These are phyloP conservation scores for Pelodytes ibericus DNA, from an alignment of 2,797 vertebrate genomes.

Conservation along the genomic window DNA sequence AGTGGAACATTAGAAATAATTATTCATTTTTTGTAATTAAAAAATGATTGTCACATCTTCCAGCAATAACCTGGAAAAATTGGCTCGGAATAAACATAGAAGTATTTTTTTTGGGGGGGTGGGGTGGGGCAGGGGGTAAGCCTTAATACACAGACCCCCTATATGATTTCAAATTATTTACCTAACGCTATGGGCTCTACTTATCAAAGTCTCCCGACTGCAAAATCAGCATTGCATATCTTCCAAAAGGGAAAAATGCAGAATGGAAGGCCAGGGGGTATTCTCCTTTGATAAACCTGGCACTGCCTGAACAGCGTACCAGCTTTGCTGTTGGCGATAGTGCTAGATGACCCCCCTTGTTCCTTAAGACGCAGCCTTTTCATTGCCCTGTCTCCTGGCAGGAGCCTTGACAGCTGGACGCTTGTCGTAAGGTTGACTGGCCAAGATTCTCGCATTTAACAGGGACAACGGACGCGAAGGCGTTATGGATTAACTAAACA, in stretches of 20 bases:
- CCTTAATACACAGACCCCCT: slow-evolving; percentile 3
- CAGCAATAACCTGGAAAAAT: too few relatives aligned
- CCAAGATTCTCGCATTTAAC: background rate
- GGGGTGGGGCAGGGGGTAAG: too few relatives aligned
- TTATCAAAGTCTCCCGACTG: background rate
- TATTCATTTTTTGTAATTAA: too few relatives aligned
- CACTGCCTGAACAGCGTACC: background rate
- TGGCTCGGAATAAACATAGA: too few relatives aligned
- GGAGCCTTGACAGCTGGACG: slow-evolving; percentile 32
- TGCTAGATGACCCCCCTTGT: slow-evolving; percentile 26
- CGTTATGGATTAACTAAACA: too few relatives aligned
- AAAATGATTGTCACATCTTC: too few relatives aligned
- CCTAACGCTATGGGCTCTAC: background rate
- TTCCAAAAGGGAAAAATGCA: slow-evolving; percentile 6
- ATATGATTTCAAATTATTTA: slow-evolving; percentile 7
- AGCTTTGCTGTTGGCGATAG: slow-evolving; percentile 38
- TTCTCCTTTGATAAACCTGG: slow-evolving; percentile 37
- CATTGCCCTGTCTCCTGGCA: slow-evolving; percentile 26
- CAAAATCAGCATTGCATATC: slow-evolving; percentile 14
- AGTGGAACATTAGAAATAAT: too few relatives aligned
- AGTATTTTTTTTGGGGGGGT: too few relatives aligned
- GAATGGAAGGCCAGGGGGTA: slow-evolving; percentile 3
- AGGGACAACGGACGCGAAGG: too few relatives aligned
- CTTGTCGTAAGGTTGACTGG: background rate
- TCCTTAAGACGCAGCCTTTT: slow-evolving; percentile 42